Percentiles rank a stretch among this genome's conserved stretches.
Evolutionary conservation across 2,113 vertebrate species (phyloP).

Genomic region (pig (Sus scrofa)): DNA sequence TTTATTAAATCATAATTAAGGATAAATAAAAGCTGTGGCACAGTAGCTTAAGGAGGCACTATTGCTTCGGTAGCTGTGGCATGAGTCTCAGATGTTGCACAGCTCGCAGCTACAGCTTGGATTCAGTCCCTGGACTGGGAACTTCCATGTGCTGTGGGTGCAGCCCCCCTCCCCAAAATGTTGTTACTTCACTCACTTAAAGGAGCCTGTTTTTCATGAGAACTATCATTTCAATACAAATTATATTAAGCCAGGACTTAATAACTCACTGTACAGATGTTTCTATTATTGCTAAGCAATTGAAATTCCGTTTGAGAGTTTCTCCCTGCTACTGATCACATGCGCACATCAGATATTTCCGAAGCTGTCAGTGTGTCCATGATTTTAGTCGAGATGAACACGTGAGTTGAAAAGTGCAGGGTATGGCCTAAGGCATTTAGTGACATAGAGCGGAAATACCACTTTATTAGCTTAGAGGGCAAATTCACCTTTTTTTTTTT

Average conservation of each 20-base stretch:
- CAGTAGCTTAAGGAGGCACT: too few relatives aligned
- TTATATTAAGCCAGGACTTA: constrained; percentile 36
- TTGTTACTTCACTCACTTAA: not conserved
- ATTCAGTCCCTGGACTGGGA: too few relatives aligned
- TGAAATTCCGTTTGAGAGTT: not conserved
- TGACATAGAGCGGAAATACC: constrained; percentile 40
- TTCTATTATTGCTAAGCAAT: not conserved
- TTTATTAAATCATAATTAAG: not conserved
- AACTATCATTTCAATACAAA: not conserved
- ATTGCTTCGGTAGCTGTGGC: too few relatives aligned
- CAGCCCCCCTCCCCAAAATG: too few relatives aligned
- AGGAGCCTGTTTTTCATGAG: not conserved
- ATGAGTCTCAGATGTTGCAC: too few relatives aligned
- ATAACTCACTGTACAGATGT: constrained; percentile 53
- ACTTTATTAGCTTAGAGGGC: constrained; percentile 10
- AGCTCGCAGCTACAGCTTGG: too few relatives aligned
- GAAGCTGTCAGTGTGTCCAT: not conserved
- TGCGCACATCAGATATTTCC: constrained; percentile 2
- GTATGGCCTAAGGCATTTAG: constrained; percentile 62
- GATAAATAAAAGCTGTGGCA: constrained; percentile 10
- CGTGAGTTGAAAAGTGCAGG: constrained; percentile 83
- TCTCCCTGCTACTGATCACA: not conserved
- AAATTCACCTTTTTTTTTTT: constrained; percentile 13
- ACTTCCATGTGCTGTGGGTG: too few relatives aligned
- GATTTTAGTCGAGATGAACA: constrained; percentile 28